These are phyloP conservation scores for Chaetophractus vellerosus DNA, from an alignment of 2,797 vertebrate species.

Conservation along the genomic window DNA sequence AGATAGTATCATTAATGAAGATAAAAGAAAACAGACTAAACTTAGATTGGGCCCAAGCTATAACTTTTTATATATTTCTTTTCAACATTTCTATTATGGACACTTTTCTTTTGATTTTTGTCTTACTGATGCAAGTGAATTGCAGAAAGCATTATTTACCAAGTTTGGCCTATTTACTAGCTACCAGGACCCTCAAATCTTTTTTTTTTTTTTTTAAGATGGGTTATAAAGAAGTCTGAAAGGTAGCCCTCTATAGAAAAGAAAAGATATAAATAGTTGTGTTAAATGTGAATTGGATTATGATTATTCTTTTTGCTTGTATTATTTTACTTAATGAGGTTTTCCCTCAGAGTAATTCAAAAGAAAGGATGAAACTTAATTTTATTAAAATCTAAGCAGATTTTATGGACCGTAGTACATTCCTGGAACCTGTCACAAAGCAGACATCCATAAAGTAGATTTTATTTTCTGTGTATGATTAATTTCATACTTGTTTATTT, in stretches of 20 bases:
- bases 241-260: background rate
- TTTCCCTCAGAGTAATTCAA: background rate
- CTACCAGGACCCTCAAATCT: background rate
- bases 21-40: conserved; percentile 59
- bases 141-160: background rate
- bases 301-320: background rate
- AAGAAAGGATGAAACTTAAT: conserved; percentile 48
- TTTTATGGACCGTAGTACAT: background rate
- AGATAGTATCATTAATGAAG: background rate
- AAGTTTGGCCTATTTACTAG: conserved; percentile 5
- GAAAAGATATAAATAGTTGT: background rate
- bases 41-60: background rate
- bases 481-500: background rate
- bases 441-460: conserved; percentile 26
- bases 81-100: conserved; percentile 5
- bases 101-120: background rate
- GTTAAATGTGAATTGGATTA: conserved; percentile 35
- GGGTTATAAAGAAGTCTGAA: conserved; percentile 28
- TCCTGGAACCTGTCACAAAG: conserved; percentile 37
- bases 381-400: conserved; percentile 54
- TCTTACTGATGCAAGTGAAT: conserved; percentile 25
- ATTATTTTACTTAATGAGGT: conserved; percentile 1
- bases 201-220: conserved; percentile 34
- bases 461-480: conserved; percentile 19
- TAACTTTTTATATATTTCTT: conserved; percentile 19